Base-by-base conservation (phyloP, 1,140 invertebrate genomes). In the Pemphigus obesinymphae region DNA sequence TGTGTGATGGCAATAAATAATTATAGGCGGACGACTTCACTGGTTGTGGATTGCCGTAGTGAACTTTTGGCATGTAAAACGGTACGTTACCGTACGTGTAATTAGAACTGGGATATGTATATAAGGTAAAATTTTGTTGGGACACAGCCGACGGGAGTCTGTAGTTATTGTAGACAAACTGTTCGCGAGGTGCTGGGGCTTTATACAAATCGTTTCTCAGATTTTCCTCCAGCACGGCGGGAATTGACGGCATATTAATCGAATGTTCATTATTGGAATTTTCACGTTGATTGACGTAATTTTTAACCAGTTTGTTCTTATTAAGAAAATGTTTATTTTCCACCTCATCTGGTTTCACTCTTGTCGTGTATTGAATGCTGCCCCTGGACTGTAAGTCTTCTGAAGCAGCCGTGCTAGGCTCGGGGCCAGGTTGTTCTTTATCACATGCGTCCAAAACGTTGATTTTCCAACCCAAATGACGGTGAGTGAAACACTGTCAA, bases 391-490 rank as follows among this genome's bases (percentile, higher is more conserved):
- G 88, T 7, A 91, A 86, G 84, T 92, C 91, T 75, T 89, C 89
- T 66, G 89, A 86, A 89, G 81, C 90, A 89, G 58, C 89, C 88
- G 83, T 61, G 1, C 83, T 75, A 6, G 73, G 73, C 84, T 92
- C 90, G 55, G 90, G 92, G 15, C 89, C 90, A 2, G 88, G 86
- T 23, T 86, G 86, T 82, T 83, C 82, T 68, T 86, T 85, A 66
- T 94, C 92, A 85, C 96, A 97, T 17, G 88, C 87, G 86, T 98
- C 95, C 31, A 93, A 89, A 0, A 98, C 94, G 85, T 96, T 93
- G 83, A 98, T 98, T 87, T 96, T 97, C 95, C 96, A 97, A 48
- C 97, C 97, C 80, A 98, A 90, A 85, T 96, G 92, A 50, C 96
- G 93, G 87, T 97, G 95, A 13, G 94, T 94, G 88, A 93, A 97